These are phyloP conservation scores for Pollenia amentaria DNA, from an alignment of 2,888 invertebrate genomes.

Conservation along the genomic window DNA sequence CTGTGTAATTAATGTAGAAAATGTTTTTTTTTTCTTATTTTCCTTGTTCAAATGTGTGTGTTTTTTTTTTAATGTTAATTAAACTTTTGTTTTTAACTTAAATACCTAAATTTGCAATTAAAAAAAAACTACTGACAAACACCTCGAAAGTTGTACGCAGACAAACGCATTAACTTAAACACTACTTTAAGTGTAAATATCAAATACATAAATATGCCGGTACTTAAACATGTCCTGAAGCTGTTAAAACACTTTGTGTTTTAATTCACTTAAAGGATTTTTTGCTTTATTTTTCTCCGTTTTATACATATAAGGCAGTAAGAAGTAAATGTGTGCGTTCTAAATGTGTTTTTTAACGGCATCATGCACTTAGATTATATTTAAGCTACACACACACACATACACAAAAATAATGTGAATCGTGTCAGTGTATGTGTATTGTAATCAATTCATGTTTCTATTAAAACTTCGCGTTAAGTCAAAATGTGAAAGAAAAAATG, in stretches of 20 bases:
- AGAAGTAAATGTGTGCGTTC: not conserved
- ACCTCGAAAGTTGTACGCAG: not conserved
- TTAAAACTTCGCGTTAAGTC: not conserved
- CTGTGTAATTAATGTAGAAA: too few relatives aligned
- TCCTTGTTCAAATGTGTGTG: not conserved
- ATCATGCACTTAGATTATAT: constrained; percentile 32
- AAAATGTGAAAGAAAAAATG: too few relatives aligned
- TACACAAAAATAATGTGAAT: not conserved
- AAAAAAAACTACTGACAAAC: not conserved
- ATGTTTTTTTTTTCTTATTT: too few relatives aligned
- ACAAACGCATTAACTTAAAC: constrained; percentile 3
- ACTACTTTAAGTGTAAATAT: constrained; percentile 44
- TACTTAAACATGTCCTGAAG: constrained; percentile 48
- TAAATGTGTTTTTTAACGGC: not conserved
- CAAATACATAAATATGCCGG: constrained; percentile 29
- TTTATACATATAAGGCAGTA: not conserved
- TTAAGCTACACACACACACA: constrained; percentile 15
- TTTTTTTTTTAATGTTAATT: constrained; percentile 9
- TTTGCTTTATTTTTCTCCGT: not conserved
- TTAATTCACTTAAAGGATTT: constrained; percentile 68
- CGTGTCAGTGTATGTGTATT: not conserved
- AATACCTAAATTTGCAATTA: too few relatives aligned
- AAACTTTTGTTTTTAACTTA: constrained; percentile 34
- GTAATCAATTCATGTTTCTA: not conserved
- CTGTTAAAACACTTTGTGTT: constrained; percentile 57